A percentile compares a stretch with the other conserved stretches of the same genome.
These are phyloP conservation scores for Anguilla megastoma DNA, from an alignment of 2,797 vertebrate genomes.

Conservation along the genomic window DNA sequence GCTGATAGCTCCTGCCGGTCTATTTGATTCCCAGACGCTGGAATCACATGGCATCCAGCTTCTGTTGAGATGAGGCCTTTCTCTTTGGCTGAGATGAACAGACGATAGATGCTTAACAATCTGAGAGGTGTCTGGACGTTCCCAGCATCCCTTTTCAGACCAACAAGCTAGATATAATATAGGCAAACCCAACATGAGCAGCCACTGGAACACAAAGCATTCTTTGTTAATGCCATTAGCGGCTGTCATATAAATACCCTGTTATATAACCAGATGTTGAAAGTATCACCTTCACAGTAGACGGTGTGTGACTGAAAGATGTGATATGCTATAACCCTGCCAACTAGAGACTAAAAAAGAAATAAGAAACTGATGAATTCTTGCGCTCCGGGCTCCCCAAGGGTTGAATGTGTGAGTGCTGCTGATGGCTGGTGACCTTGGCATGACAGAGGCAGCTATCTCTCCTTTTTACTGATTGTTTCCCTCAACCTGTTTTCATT, in stretches of 20 bases:
- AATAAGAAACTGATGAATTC: conserved; percentile 16
- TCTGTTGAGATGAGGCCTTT: not conserved
- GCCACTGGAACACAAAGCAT: not conserved
- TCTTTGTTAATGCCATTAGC: not conserved
- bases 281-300: not conserved
- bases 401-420: not conserved
- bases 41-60: not conserved
- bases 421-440: not conserved
- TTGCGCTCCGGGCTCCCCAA: not conserved
- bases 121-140: not conserved
- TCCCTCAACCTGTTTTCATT: not conserved
- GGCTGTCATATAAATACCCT: conserved; percentile 1
- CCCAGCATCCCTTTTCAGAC: not conserved
- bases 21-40: not conserved
- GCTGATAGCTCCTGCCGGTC: not conserved
- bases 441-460: not conserved
- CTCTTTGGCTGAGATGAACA: conserved; percentile 1
- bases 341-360: not conserved
- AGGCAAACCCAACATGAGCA: not conserved
- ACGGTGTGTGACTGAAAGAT: not conserved
- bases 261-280: not conserved
- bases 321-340: not conserved
- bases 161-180: not conserved
- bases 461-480: not conserved
- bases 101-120: not conserved